Base-by-base conservation (phyloP, 2,888 invertebrate genomes). In the Lamellibrachia satsuma region DNA sequence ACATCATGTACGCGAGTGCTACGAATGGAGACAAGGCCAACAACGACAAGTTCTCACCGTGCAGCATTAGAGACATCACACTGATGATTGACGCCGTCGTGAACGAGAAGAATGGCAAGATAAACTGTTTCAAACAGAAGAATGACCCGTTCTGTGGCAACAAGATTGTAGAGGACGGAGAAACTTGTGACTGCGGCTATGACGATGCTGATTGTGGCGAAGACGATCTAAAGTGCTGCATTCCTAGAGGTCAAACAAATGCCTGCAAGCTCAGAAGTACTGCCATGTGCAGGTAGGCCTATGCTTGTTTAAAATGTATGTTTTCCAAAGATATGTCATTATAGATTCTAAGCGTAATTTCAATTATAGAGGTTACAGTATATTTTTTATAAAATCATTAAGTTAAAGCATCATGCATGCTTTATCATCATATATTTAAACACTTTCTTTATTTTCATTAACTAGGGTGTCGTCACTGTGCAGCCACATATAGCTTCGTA, bases 1-100 rank as follows among this genome's bases (percentile, higher is more conserved):
- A 97, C 97, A 99, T 99, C 95, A 99, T 99, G 99, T 99, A 99
- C 97, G 99, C 99, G 27, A 99, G 99, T 92, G 99, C 99, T 8
- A 99, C 99, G 0, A 99, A 99, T 94, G 99, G 99, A 92, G 99
- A 99, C 97, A 97, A 99, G 93, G 98, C 98, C 9, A 99, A 99
- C 97, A 99, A 99, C 97, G 99, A 99, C 95, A 98, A 98, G 96
- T 99, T 99, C 97, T 99, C 99, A 0, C 97, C 98, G 52, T 99
- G 99, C 97, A 99, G 99, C 95, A 97, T 98, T 94, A 98, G 98
- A 93, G 99, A 99, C 97, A 99, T 99, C 95, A 98, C 99, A 39
- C 51, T 75, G 92, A 93, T 93, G 27, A 92, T 60, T 90, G 98
- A 99, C 96, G 98, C 99, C 1, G 98, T 99, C 90, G 97, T 98